These are phyloP conservation scores for Lottia gigantea DNA, from an alignment of 2,888 invertebrate genomes.

Conservation along the genomic window DNA sequence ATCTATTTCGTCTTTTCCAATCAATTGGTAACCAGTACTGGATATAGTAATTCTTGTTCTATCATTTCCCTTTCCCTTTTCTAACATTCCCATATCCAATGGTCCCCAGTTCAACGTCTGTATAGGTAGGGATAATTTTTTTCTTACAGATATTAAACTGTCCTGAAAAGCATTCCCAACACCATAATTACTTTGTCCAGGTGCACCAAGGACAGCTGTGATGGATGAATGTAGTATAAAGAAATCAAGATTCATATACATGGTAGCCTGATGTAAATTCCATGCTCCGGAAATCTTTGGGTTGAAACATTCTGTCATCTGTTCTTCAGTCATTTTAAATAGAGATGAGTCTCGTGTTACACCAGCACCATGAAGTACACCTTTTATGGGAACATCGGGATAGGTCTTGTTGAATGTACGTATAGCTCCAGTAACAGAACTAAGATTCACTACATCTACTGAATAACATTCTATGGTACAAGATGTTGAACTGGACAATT, in stretches of 20 bases:
- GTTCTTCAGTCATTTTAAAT: constrained; percentile 31
- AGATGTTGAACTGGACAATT: constrained; percentile 19
- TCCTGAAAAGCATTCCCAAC: constrained; percentile 54
- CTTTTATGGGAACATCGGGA: constrained; percentile 31
- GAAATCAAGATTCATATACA: constrained; percentile 40
- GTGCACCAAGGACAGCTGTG: constrained; percentile 45
- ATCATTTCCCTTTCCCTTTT: constrained; percentile 10
- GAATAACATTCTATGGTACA: constrained; percentile 32
- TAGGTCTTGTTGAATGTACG: constrained; percentile 24
- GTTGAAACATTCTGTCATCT: constrained; percentile 32
- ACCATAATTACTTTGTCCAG: constrained; percentile 51
- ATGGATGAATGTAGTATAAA: constrained; percentile 55
- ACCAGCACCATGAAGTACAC: constrained; percentile 51
- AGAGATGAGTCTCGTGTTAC: constrained; percentile 37
- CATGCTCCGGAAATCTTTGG: constrained; percentile 52
- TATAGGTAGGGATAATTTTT: constrained; percentile 35
- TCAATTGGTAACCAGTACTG: constrained; percentile 25
- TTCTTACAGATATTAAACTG: constrained; percentile 43
- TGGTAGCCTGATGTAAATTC: constrained; percentile 48
- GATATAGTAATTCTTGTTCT: constrained; percentile 19
- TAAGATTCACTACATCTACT: constrained; percentile 39
- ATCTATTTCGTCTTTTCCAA: constrained; percentile 26
- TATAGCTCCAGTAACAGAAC: constrained; percentile 30
- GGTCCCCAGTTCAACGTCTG: constrained; percentile 57
- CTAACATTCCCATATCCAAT: constrained; percentile 43